Conservation (phyloP, 2,888 invertebrate species). For the Caenorhabditis sp. region DNA sequence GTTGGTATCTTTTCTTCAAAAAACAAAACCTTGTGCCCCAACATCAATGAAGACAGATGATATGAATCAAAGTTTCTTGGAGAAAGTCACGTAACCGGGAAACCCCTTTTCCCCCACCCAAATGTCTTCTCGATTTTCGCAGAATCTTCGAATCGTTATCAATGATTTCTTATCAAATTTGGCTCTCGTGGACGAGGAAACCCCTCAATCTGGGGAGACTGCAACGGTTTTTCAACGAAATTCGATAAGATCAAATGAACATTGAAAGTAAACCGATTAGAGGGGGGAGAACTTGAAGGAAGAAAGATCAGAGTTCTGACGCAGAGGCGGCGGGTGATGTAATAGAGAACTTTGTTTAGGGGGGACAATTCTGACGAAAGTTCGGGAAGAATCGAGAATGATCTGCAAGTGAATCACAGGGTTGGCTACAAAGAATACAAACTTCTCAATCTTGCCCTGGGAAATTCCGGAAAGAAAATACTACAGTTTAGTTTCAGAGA, state of each 20-base stretch:
- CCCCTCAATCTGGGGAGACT: slow-evolving; percentile 25
- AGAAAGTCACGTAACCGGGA: slow-evolving; percentile 58
- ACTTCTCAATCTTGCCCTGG: background rate
- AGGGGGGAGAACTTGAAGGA: background rate
- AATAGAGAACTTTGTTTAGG: slow-evolving; percentile 3
- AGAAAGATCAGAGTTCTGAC: slow-evolving; percentile 39
- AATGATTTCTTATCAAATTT: slow-evolving; percentile 54
- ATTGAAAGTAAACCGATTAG: slow-evolving; percentile 11
- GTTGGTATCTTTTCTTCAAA: slow-evolving; percentile 31
- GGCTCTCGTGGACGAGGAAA: slow-evolving; percentile 51
- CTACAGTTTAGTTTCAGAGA: background rate
- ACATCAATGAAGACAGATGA: slow-evolving; percentile 14
- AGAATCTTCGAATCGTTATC: slow-evolving; percentile 29
- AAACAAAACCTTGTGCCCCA: slow-evolving; percentile 10
- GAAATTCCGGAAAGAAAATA: background rate
- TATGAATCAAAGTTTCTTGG: slow-evolving; percentile 34
- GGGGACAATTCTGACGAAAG: background rate
- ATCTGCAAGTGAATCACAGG: background rate
- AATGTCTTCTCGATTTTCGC: slow-evolving; percentile 20
- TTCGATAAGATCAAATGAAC: slow-evolving; percentile 52
- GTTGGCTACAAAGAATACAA: background rate
- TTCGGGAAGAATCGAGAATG: background rate
- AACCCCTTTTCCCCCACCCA: slow-evolving; percentile 37
- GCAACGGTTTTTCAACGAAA: slow-evolving; percentile 60
- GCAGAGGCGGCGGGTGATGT: slow-evolving; percentile 17